These are phyloP conservation scores for Channallabes apus DNA, from an alignment of 2,797 vertebrate species.

Conservation along the genomic window DNA sequence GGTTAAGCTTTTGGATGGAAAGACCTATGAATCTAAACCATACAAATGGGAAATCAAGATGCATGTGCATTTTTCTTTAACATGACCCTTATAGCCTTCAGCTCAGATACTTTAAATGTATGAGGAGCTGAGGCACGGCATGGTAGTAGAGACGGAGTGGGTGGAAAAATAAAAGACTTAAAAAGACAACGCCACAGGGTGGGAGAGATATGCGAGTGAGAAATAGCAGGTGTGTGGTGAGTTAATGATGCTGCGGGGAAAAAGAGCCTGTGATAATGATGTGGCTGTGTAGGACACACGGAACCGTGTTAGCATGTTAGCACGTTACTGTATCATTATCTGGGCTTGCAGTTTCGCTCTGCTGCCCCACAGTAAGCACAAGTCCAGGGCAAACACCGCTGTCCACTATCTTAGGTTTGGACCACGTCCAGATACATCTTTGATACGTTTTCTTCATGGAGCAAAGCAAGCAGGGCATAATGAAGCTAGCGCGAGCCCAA, in stretches of 20 bases:
- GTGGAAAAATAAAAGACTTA: conserved; percentile 19
- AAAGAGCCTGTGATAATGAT: conserved; percentile 37
- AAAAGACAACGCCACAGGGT: neutral
- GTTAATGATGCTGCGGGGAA: conserved; percentile 29
- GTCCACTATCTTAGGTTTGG: neutral
- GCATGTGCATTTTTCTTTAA: neutral
- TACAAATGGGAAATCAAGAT: neutral
- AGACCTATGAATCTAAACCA: neutral
- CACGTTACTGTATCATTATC: conserved; percentile 37
- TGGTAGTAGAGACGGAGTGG: conserved; percentile 24
- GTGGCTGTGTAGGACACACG: conserved; percentile 7
- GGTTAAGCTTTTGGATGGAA: neutral
- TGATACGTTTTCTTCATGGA: neutral
- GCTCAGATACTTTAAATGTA: neutral
- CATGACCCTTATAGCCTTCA: neutral
- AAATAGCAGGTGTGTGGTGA: conserved; percentile 48
- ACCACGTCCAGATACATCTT: neutral
- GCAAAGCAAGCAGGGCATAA: neutral
- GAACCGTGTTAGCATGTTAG: conserved; percentile 24
- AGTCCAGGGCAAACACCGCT: neutral
- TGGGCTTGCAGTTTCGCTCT: conserved; percentile 5
- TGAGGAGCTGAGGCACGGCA: neutral
- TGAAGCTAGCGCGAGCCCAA: neutral
- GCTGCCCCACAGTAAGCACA: neutral
- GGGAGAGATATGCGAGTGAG: conserved; percentile 26